Base-by-base conservation (phyloP, 1,140 invertebrate genomes). In the Asobara japonica region DNA sequence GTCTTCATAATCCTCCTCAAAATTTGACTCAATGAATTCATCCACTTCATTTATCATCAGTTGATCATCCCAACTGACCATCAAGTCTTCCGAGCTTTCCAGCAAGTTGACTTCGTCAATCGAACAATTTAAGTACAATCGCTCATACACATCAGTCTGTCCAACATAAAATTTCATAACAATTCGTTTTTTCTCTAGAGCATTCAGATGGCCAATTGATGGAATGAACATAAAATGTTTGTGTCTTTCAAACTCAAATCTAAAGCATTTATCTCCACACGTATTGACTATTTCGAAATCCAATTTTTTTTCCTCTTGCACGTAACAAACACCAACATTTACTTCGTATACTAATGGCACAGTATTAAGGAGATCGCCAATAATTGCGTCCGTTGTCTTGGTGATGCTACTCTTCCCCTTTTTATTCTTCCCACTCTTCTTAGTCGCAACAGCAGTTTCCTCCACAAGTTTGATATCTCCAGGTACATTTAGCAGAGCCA, bases 261-360 rank as follows among this genome's bases (percentile, higher is more conserved):
- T 77, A 20, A 79, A 84, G 11, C 67, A 74, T 0, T 69, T 67
- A 20, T 81, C 71, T 1, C 11, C 10, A 0, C 79, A 79, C 77
- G 79, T 84, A 72, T 84, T 85, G 10, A 64, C 30, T 5, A 85
- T 77, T 66, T 70, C 78, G 29, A 85, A 84, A 4, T 38, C 76
- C 0, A 75, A 75, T 56, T 71, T 80, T 18, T 76, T 78, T 65
- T 78, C 78, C 18, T 77, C 77, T 20, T 81, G 79, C 18, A 84
- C 45, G 56, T 77, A 79, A 66, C 83, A 83, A 11, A 56, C 73
- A 3, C 75, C 82, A 29, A 77, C 83, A 67, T 84, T 74, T 5
- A 83, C 62, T 11, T 76, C 74, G 30, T 83, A 82, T 4, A 61
- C 62, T 25, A 80, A 68, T 22, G 70, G 72, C 11, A 27, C 16